Base-by-base conservation (phyloP, 2,797 vertebrate species). In the Myotis planiceps region DNA sequence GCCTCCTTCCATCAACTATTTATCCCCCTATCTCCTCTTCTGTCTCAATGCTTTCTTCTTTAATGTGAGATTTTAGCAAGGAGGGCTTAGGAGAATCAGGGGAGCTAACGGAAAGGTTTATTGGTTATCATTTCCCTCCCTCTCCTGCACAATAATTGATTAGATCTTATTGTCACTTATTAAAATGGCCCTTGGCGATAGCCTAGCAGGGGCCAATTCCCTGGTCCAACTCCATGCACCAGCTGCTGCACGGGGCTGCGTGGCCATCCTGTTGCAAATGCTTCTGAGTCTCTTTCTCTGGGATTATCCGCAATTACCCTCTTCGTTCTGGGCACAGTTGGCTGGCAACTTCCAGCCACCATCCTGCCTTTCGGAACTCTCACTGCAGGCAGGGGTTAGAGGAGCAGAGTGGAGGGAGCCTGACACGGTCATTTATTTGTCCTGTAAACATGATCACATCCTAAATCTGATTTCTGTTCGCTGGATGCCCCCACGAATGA, bases 401-500 rank as follows among this genome's bases (percentile, higher is more conserved):
- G 8, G 25, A 58, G 12, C 32, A 32, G 18, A n/a, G 13, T 14
- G 37, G 29, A 92, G 25, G 85, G 45, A 88, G 7, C 25, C 53
- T 9, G 7, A 37, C 37, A 9, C 16, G 63, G 18, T 34, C 69
- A 51, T 69, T 94, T 88, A 32, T 71, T 90, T 69, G 65, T 83
- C 81, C 81, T 6, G 1, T 14, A 80, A 87, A 94, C 72, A 34
- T 10, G 53, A 94, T 81, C 93, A 94, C n/a, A 21, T 45, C 88
- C 14, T 66, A 88, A 47, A 81, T 88, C 68, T 78, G 74, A 90
- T 82, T 97, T 94, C 74, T 45, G 53, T 47, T 75, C 45, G 23
- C 63, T 81, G 69, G 76, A 18, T 89, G 58, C 15, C 47, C 53
- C 74, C 12, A 16, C 0, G 0, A 29, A 39, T 18, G 53, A 60